phyloP scores from a whole-genome alignment of 2,797 vertebrate genomes.

The Dipus sagitta region DNA sequence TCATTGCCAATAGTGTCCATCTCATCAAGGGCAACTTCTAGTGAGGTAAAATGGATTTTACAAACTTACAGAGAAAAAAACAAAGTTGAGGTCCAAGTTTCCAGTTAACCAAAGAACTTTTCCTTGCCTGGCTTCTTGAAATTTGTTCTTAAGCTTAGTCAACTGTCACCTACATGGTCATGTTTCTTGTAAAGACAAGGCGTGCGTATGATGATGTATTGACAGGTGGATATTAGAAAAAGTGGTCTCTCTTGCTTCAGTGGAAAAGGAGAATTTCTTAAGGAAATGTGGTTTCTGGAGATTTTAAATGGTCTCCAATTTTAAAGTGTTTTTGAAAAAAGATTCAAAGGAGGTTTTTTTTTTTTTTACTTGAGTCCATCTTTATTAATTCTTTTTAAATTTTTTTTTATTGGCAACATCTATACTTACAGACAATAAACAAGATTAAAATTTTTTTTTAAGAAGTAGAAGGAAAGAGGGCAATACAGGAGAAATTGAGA shows the following conservation, averaged over 20 bases:
- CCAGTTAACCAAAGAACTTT: conserved; percentile 12
- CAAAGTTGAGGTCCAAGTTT: not conserved
- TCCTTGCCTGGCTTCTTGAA: not conserved
- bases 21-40: not conserved
- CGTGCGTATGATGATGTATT: not conserved
- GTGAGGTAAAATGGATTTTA: conserved; percentile 12
- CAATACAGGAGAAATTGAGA: not conserved
- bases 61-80: not conserved
- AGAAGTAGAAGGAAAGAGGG: not conserved
- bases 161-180: not conserved
- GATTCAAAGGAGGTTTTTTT: too few species aligned
- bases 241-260: not conserved
- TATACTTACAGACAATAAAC: too few species aligned
- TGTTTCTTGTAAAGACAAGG: not conserved
- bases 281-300: not conserved
- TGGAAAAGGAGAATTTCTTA: conserved; percentile 4
- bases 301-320: too few species aligned
- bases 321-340: too few species aligned
- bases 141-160: not conserved
- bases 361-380: too few species aligned
- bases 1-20: not conserved
- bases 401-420: too few species aligned
- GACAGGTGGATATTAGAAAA: not conserved
- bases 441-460: too few species aligned
- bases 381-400: too few species aligned